Evolutionary conservation across 23 tunicate species (phyloP), one percentile per base, ranked within the genome.

Genomic region (Trididemnum clinides): DNA sequence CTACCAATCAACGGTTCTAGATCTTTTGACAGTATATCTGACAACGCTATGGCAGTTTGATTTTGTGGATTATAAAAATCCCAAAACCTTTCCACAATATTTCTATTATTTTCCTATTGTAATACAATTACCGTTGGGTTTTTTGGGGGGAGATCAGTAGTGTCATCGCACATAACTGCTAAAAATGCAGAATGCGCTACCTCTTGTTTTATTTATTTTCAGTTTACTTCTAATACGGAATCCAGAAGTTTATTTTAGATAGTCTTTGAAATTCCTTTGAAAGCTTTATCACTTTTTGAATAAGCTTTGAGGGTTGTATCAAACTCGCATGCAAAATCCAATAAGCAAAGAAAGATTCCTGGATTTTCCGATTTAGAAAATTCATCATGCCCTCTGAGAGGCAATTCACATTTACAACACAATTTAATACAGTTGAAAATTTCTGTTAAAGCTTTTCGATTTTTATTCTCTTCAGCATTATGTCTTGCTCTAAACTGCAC

Each of bases 31-130:
- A 72, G 19, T 33, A 35, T 1, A 12, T n/a, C 20, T 1, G 79
- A 72, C 21, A 72, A 20, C 26, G 23, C 79, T 20, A 20, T 22
- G 1, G 79, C 79, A 31, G 51, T 72, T 72, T 72, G 79, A 72
- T 72, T 72, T 72, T 33, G 51, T 33, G 79, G 79, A 72, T 7
- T 72, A n/a, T 12, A 72, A 72, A 72, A 72, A 20, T 51, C 79
- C 51, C 79, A 31, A 35, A 72, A 72, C 27, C 79, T 35, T 37
- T 72, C 51, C 33, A 30, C 15, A 5, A 35, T 34, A 19, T 72
- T 33, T 33, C 51, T 29, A 33, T 72, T 33, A 1, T 33, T n/a
- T 72, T 33, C 51, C 22, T 72, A 72, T 23, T 51, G 50, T 1
- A 72, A 37, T 1, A 72, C 51, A 33, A 72, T 31, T n/a, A 72